A percentile compares a stretch with the other conserved stretches of the same genome.
phyloP scores from a whole-genome alignment of 2,888 invertebrate species.

The Lasioglossum villosulum region DNA sequence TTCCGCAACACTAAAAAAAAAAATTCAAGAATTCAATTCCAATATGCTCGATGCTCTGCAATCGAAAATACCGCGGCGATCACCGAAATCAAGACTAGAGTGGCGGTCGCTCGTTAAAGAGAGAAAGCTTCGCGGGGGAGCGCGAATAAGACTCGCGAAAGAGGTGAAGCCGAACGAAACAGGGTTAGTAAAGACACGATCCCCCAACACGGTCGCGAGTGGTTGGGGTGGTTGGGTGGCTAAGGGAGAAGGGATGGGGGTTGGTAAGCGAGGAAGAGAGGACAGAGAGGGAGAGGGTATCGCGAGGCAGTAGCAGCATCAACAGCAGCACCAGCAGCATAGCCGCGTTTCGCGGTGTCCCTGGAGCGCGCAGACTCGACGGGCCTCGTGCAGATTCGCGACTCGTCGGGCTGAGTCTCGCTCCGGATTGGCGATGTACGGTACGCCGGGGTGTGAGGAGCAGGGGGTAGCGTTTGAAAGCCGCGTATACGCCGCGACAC shows the following conservation, averaged over 20 bases:
- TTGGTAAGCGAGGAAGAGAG: not conserved
- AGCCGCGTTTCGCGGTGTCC: not conserved
- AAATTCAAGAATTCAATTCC: no score
- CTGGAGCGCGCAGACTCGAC: slow-evolving; percentile 58
- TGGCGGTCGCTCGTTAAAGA: not conserved
- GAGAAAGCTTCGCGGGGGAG: not conserved
- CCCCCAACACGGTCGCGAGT: not conserved
- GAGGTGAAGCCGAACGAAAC: slow-evolving; percentile 36
- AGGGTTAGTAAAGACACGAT: slow-evolving; percentile 56
- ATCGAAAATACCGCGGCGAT: no score
- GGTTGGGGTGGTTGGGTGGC: not conserved
- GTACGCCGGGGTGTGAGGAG: slow-evolving; percentile 62
- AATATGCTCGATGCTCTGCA: no score
- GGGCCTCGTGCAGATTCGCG: slow-evolving; percentile 56
- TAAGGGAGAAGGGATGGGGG: not conserved
- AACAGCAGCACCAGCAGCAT: not conserved
- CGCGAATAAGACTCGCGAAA: slow-evolving; percentile 21
- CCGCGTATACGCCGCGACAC: slow-evolving; percentile 72
- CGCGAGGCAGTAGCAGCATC: slow-evolving; percentile 21
- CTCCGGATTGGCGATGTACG: slow-evolving; percentile 74
- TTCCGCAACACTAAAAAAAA: no score
- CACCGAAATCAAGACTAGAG: no score
- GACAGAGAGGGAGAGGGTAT: not conserved
- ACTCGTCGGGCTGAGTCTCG: slow-evolving; percentile 53
- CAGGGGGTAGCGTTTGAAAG: slow-evolving; percentile 77